Evolutionary conservation across 2,888 invertebrate genomes (phyloP).

Genomic region (Phyllotreta cruciferae): DNA sequence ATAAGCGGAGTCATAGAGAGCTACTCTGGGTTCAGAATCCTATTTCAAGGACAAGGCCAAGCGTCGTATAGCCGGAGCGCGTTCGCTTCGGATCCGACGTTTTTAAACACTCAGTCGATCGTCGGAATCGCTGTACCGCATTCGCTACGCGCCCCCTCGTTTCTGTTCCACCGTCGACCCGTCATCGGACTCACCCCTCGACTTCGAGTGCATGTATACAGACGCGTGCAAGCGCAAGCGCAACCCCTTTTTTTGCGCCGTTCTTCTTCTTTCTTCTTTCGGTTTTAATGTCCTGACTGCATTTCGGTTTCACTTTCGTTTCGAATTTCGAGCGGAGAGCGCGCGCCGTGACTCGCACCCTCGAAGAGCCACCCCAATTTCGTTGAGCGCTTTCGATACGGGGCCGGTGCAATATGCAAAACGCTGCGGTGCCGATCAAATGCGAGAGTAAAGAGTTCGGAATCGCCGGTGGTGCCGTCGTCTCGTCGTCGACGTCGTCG

Average conservation of each 20-base stretch:
- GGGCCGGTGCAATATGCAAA: slow-evolving; percentile 64
- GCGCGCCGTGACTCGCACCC: slow-evolving; percentile 23
- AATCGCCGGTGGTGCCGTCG: slow-evolving; percentile 54
- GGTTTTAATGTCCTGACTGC: slow-evolving; percentile 51
- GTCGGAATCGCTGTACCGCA: slow-evolving; percentile 46
- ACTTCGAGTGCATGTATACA: slow-evolving; percentile 66
- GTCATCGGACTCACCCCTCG: slow-evolving; percentile 47
- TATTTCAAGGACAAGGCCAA: slow-evolving; percentile 68
- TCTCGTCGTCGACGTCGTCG: slow-evolving; percentile 56
- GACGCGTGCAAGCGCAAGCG: slow-evolving; percentile 66
- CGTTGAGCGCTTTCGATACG: slow-evolving; percentile 46
- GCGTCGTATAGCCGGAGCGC: slow-evolving; percentile 45
- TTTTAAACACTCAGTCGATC: slow-evolving; percentile 31
- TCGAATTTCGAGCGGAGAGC: slow-evolving; percentile 44
- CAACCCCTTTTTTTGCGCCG: slow-evolving; percentile 44
- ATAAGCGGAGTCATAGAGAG: slow-evolving; percentile 51
- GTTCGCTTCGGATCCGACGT: slow-evolving; percentile 8
- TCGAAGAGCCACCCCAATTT: slow-evolving; percentile 35
- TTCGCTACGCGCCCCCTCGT: slow-evolving; percentile 66
- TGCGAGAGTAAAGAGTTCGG: slow-evolving; percentile 56
- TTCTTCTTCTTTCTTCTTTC: slow-evolving; percentile 49
- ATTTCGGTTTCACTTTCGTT: slow-evolving; percentile 61
- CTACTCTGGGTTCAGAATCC: slow-evolving; percentile 59
- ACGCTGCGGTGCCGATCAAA: slow-evolving; percentile 62
- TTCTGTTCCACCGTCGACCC: slow-evolving; percentile 48